Evolutionary conservation across 1,140 invertebrate genomes (phyloP).

Genomic region (Oryzaephilus surinamensis): DNA sequence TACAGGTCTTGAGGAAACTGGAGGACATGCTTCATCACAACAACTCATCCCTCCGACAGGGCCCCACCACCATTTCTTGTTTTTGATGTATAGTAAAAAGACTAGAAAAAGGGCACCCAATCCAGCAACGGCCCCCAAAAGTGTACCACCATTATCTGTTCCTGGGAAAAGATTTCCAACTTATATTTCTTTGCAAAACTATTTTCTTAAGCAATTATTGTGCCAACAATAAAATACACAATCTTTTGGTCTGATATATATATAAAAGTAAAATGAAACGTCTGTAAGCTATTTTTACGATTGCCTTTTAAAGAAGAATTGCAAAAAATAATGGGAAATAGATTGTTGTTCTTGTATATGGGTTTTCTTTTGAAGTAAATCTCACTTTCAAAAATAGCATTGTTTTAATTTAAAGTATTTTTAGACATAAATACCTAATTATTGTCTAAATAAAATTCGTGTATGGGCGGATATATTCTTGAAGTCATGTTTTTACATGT

Average conservation of each 20-base stretch:
- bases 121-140: slow-evolving; percentile 64
- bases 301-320: background rate
- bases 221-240: background rate
- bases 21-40: slow-evolving; percentile 44
- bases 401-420: no score
- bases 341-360: no score
- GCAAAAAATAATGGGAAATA: no score
- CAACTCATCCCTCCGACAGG: slow-evolving; percentile 45
- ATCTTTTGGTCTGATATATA: background rate
- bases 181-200: background rate
- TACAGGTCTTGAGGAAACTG: slow-evolving; percentile 38
- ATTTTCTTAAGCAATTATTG: background rate
- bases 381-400: no score
- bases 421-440: no score
- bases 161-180: slow-evolving; percentile 43
- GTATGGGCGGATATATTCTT: no score
- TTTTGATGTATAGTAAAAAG: slow-evolving; percentile 71
- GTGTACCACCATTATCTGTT: slow-evolving; percentile 57
- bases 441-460: no score
- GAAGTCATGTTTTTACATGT: no score
- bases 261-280: background rate
- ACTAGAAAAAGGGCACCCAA: slow-evolving; percentile 63
- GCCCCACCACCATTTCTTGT: slow-evolving; percentile 61
- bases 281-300: background rate
- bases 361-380: no score